Base-by-base conservation (phyloP, 2,797 vertebrate genomes). In the Myotis planiceps region DNA sequence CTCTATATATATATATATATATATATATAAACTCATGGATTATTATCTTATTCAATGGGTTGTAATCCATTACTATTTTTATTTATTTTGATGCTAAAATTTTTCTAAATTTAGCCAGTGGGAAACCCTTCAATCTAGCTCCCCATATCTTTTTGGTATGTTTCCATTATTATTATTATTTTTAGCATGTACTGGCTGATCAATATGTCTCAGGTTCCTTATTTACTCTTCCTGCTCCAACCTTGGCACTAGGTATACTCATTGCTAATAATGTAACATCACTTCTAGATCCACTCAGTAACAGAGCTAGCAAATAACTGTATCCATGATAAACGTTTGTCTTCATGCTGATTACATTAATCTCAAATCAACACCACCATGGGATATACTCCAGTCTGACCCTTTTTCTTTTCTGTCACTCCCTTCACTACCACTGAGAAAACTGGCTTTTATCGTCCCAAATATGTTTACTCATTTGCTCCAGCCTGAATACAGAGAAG, bases 11-110 rank as follows among this genome's bases (percentile, higher is more conserved):
- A 37, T 37, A 49, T 27, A 23, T 65, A 3, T 51, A 53, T 37
- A 14, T 71, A 14, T 78, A 6, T 60, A 34, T n/a, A 2, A 29
- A 47, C 13, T 76, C 9, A 19, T 55, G 29, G 23, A 79, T 72
- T 90, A 60, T 49, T 66, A 83, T 21, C 13, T 32, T 55, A 75
- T 76, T 74, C 7, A 58, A 47, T 51, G 32, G 18, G 10, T 69
- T 84, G 29, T 84, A 53, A 80, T 68, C 21, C 29, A 74, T 63
- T 88, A 32, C 25, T 68, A 27, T 81, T 34, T 47, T 86, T 37
- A 80, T 69, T 72, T 79, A 84, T 76, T 80, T 91, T 91, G 15
- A 79, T 83, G 29, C 21, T 78, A 37, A 83, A 72, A 42, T 88
- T 51, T 37, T 68, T 51, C 55, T 16, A 66, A 29, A 78, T 68